Percentiles rank a stretch among this genome's conserved stretches.
These are phyloP conservation scores for Adineta ricciae DNA, from an alignment of 2,888 invertebrate genomes.

Conservation along the genomic window DNA sequence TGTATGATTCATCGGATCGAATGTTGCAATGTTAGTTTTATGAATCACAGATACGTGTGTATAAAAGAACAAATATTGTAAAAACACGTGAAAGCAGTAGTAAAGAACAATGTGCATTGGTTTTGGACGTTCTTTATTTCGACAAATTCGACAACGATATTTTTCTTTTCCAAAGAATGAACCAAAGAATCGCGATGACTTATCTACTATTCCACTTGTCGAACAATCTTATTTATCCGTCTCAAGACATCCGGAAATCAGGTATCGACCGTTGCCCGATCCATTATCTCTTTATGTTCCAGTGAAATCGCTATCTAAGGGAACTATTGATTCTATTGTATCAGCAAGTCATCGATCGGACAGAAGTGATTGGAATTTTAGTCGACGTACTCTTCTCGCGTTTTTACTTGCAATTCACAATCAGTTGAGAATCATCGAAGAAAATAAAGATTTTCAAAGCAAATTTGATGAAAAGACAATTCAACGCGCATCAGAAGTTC, in stretches of 20 bases:
- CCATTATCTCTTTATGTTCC: not conserved
- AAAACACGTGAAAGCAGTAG: too few species aligned
- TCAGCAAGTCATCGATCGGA: not conserved
- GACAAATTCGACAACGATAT: too few species aligned
- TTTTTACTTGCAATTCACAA: not conserved
- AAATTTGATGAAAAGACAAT: not conserved
- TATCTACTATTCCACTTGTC: too few species aligned
- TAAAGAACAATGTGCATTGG: too few species aligned
- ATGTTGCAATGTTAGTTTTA: too few species aligned
- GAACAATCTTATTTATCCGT: too few species aligned
- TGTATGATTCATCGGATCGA: too few species aligned
- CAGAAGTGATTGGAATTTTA: not conserved
- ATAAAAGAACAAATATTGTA: too few species aligned
- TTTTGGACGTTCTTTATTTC: too few species aligned
- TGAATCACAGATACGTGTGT: too few species aligned
- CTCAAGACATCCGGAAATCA: not conserved
- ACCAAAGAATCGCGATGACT: too few species aligned
- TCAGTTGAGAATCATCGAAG: not conserved
- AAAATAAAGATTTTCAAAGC: not conserved
- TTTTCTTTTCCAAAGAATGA: too few species aligned
- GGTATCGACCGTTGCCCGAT: not conserved
- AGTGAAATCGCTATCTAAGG: not conserved
- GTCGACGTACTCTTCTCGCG: not conserved
- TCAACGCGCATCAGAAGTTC: not conserved
- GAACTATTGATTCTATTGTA: not conserved